Evolutionary conservation across 2,888 invertebrate species (phyloP), one percentile per base, ranked within the genome.

Genomic region (Drosophila mayaguana): DNA sequence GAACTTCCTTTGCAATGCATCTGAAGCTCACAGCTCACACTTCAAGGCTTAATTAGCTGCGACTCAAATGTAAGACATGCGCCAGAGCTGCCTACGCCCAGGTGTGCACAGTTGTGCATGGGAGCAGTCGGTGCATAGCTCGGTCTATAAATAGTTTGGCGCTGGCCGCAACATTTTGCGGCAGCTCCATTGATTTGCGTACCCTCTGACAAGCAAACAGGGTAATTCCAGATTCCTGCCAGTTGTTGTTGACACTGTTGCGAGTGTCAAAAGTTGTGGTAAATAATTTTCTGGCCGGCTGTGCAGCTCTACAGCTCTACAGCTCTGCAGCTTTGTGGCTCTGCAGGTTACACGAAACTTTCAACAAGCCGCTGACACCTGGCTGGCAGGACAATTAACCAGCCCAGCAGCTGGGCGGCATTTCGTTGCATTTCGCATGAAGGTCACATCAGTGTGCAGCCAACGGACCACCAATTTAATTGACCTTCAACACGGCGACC

Each of bases 121-220:
- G 40, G n/a, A 9, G 9, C 9, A 9, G 42, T n/a, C n/a, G 20
- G 18, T 16, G 55, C 28, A 5, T 1, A 18, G 43, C 42, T 62
- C 22, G 6, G 42, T 59, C 42, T 55, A 43, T 36, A 64, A 57
- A 82, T 80, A 64, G 59, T 51, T 54, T n/a, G 14, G 1, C 11
- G n/a, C n/a, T 7, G 25, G 59, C 42, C 56, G 65, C 63, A 46
- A 53, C 60, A 64, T 53, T 64, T 43, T 36, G 61, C 12, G 48
- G 48, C 53, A 54, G 36, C 40, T 50, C 73, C 78, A 74, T 65
- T 69, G 78, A 73, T 63, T 77, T 57, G 53, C 48, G 48, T 34
- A 18, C 22, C 22, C 14, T 32, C 42, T 20, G 38, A 38, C 11
- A 46, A 28, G 2, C 32, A 22, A 16, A 50, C 34, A 42, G n/a